Evolutionary conservation across 2,888 invertebrate species (phyloP), one percentile per base, ranked within the genome.

Genomic region (Philonicus albiceps): DNA sequence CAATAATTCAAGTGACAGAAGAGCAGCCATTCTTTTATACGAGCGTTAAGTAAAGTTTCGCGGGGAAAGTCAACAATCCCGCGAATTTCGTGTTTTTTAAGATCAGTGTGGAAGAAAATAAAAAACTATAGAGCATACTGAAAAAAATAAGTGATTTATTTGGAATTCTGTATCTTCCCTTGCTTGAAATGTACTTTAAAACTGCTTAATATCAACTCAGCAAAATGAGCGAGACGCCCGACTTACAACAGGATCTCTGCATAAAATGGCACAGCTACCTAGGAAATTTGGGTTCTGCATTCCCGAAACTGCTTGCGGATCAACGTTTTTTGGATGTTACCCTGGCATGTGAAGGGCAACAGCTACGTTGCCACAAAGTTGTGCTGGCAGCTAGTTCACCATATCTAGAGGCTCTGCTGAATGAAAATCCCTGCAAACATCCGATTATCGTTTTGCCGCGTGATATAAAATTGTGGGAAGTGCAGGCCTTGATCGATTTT

Each of bases 301-400:
- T 92, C 89, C 92, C 92, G 1, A 40, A 89, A 89, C 86, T 89
- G 8, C 88, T 89, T 6, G 87, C 86, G 2, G 88, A 87, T 8
- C 88, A 89, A 74, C 89, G 88, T 31, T 96, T 97, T 90, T 96
- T 96, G 0, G 97, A 97, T 91, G 96, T 96, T 81, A 97, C 96
- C 0, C 92, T 97, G 84, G 96, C 96, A 1, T 96, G 96, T 91
- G 97, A 97, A 91, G 96, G 96, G 19, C 94, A 95, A 11, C 96
- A 96, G 87, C 88, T 90, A 43, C 95, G 96, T 89, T 97, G 97
- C 91, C 97, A 97, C 93, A 96, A 96, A 91, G 94, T 96, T 89
- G 96, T 96, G 55, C 91, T 96, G 86, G 96, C 96, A 0, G 96
- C 96, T 0, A 96, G 96, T 92, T 96, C 96, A 55, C 95, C 96